Evolutionary conservation across 2,113 vertebrate genomes (phyloP).

Genomic region (Siphamia tubifer): DNA sequence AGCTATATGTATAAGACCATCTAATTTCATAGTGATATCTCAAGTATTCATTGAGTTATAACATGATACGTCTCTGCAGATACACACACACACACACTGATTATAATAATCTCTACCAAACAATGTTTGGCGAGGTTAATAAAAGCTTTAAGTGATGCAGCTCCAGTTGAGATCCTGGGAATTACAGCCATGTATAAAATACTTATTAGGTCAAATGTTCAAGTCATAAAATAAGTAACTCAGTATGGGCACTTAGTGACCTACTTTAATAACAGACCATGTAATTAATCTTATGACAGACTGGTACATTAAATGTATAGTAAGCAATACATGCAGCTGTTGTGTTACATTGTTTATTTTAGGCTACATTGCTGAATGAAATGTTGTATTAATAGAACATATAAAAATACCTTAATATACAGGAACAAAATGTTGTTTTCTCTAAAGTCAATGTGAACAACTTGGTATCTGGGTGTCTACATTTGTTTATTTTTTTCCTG

Average conservation of each 20-base stretch:
- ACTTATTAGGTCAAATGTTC: conserved; percentile 9
- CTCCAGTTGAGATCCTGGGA: too few species aligned
- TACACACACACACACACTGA: too few species aligned
- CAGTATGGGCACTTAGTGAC: not conserved
- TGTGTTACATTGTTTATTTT: not conserved
- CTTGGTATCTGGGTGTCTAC: too few species aligned
- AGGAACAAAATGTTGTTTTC: not conserved
- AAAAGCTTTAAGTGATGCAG: too few species aligned
- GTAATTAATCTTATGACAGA: not conserved
- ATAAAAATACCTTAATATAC: not conserved
- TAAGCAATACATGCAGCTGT: not conserved
- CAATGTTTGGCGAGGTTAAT: too few species aligned
- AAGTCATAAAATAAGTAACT: not conserved
- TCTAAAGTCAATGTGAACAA: too few species aligned
- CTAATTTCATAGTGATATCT: too few species aligned
- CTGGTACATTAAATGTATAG: not conserved
- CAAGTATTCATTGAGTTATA: too few species aligned
- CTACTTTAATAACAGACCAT: conserved; percentile 1
- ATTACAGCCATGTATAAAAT: not conserved
- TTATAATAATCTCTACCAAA: too few species aligned
- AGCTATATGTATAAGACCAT: too few species aligned
- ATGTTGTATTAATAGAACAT: not conserved
- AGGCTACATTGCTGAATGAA: not conserved
- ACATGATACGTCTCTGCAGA: too few species aligned
- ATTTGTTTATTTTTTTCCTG: too few species aligned